Evolutionary conservation across 2,113 vertebrate species (phyloP).

Genomic region (Hyperoodon ampullatus): DNA sequence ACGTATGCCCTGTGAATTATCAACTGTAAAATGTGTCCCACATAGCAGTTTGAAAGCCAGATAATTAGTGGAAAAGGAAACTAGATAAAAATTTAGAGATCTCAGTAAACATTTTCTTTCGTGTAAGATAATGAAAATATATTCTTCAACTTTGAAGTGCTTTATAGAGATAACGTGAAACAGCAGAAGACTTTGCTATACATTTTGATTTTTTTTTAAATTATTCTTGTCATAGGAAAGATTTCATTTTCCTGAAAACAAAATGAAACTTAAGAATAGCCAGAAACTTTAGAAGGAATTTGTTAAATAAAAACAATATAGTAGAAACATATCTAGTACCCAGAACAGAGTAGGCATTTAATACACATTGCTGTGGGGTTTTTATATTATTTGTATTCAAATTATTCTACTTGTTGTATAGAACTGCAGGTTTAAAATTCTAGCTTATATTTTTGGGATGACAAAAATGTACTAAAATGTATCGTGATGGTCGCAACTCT

Average conservation of each 20-base stretch:
- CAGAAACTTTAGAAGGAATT: background rate
- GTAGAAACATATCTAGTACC: background rate
- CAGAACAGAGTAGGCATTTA: background rate
- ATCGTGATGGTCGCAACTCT: background rate
- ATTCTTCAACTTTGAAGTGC: background rate
- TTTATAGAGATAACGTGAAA: background rate
- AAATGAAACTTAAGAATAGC: slow-evolving; percentile 7
- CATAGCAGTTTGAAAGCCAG: background rate
- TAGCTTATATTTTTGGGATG: background rate
- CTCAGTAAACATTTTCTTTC: background rate
- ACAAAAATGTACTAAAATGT: background rate
- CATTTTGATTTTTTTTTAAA: background rate
- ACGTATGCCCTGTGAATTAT: background rate
- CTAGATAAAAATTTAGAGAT: background rate
- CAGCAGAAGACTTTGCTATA: background rate
- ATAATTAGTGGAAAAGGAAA: background rate
- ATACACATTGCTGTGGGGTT: background rate
- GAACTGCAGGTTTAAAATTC: slow-evolving; percentile 22
- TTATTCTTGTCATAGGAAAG: background rate
- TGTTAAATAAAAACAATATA: background rate
- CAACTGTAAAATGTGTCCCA: background rate
- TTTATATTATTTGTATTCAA: background rate
- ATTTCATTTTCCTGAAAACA: slow-evolving; percentile 3
- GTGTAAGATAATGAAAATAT: background rate
- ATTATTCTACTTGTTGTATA: background rate